These are phyloP conservation scores for Bradypus variegatus DNA, from an alignment of 2,797 vertebrate genomes.

Conservation along the genomic window DNA sequence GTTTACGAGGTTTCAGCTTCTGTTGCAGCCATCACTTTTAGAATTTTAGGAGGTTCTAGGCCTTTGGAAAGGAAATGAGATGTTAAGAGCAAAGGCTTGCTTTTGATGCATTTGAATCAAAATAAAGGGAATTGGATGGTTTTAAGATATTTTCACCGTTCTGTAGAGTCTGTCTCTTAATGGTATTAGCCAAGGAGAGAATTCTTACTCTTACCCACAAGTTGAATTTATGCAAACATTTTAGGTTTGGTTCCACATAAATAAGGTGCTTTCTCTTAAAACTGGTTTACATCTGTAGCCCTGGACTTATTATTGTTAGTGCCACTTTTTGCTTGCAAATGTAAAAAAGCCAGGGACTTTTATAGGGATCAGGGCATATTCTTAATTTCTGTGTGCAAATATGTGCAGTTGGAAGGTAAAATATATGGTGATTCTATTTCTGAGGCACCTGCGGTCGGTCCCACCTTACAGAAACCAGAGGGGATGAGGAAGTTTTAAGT, in stretches of 20 bases:
- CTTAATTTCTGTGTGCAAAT: not conserved
- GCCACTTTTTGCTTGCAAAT: not conserved
- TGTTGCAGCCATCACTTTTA: not conserved
- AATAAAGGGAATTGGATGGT: not conserved
- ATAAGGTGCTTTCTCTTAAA: too few species aligned
- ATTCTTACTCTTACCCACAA: not conserved
- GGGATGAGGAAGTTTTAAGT: not conserved
- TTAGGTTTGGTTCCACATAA: not conserved
- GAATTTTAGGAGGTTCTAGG: not conserved
- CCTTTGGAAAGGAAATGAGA: not conserved
- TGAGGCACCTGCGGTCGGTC: too few species aligned
- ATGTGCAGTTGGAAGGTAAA: not conserved
- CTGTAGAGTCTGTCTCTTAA: not conserved
- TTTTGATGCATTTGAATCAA: not conserved
- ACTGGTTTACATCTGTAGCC: not conserved
- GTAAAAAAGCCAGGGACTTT: not conserved
- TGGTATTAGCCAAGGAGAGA: not conserved
- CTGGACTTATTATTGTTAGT: not conserved
- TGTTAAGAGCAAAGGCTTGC: not conserved
- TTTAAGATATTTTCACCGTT: not conserved
- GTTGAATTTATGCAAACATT: not conserved
- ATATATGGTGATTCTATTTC: not conserved
- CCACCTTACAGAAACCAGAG: not conserved
- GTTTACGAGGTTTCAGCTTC: not conserved
- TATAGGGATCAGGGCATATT: not conserved